Evolutionary conservation across 2,113 vertebrate species (phyloP), one percentile per base, ranked within the genome.

Genomic region (Larimichthys crocea): DNA sequence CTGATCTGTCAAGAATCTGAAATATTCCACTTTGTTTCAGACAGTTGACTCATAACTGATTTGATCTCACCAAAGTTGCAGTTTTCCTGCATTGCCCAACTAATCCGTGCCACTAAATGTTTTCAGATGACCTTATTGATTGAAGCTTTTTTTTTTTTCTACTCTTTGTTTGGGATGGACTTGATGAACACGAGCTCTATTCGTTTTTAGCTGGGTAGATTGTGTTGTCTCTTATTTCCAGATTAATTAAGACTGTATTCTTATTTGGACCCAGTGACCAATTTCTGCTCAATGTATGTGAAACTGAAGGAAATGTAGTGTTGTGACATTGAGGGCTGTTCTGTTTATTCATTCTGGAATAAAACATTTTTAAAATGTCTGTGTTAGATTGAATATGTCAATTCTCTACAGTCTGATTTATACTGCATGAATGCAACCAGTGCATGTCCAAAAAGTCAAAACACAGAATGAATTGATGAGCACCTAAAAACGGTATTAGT

Each of bases 341-440:
- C 57, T 87, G 85, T 84, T 80, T 46, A 44, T 91, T 85, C 31
- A 76, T 82, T 88, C 63, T 78, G 71, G 52, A 92, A 88, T 89
- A 84, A 90, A 69, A n/a, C 3, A 85, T 64, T 19, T 42, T 57
- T 88, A 64, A 66, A 77, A 62, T 40, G 17, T 82, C 46, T 76
- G 44, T 57, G 84, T 80, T 74, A 60, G 49, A 76, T 62, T 84
- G 4, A 11, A 61, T 29, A 29, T 62, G 35, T 19, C 59, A 42
- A 14, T 3, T 35, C 29, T 20, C 17, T 5, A 56, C 22, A 61
- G 59, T 42, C 10, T n/a, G 1, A 42, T 22, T 14, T 11, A 64
- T 44, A 42, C 35, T 3, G 35, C 5, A 19, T 11, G 6, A 40
- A 40, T 40, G 9, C 4, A 40, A 59, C 29, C 29, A 40, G 10